These are phyloP conservation scores for Protonibea diacanthus DNA, from an alignment of 2,797 vertebrate species.

Conservation along the genomic window DNA sequence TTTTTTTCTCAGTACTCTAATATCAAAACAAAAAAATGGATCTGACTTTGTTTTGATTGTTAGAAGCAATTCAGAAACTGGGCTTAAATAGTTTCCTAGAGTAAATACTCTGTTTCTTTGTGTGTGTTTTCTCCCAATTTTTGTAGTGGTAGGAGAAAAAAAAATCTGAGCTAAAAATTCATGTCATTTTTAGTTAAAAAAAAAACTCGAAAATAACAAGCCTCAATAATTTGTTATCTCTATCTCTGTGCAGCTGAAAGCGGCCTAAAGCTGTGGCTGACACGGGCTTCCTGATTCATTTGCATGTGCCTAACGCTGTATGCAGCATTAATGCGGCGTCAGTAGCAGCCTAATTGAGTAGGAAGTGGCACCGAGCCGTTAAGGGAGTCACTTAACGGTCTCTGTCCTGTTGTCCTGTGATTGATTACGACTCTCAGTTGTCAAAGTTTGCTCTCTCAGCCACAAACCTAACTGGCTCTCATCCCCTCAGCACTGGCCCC, in stretches of 20 bases:
- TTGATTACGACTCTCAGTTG: conserved; percentile 11
- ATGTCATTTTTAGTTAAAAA: neutral
- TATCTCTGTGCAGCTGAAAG: neutral
- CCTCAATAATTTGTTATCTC: neutral
- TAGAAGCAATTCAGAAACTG: neutral
- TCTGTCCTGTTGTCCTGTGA: conserved; percentile 26
- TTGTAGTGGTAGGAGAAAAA: neutral
- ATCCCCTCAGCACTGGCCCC: conserved; percentile 82
- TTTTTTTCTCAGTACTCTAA: neutral
- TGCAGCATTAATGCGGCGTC: conserved; percentile 21
- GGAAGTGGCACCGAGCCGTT: conserved; percentile 15
- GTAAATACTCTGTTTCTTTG: too few species aligned
- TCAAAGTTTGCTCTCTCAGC: conserved; percentile 34
- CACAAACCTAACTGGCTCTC: conserved; percentile 73
- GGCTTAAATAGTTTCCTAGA: neutral
- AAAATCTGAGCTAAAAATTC: neutral
- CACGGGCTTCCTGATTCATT: conserved; percentile 8
- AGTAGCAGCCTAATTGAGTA: conserved; percentile 22
- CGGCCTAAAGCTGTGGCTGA: conserved; percentile 21
- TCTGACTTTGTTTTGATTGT: neutral
- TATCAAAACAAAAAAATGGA: neutral
- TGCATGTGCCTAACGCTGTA: conserved; percentile 24
- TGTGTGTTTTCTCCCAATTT: neutral
- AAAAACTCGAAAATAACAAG: neutral
- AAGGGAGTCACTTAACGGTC: conserved; percentile 41